phyloP scores from a whole-genome alignment of 2,888 invertebrate species.

The Apoda limacodes region DNA sequence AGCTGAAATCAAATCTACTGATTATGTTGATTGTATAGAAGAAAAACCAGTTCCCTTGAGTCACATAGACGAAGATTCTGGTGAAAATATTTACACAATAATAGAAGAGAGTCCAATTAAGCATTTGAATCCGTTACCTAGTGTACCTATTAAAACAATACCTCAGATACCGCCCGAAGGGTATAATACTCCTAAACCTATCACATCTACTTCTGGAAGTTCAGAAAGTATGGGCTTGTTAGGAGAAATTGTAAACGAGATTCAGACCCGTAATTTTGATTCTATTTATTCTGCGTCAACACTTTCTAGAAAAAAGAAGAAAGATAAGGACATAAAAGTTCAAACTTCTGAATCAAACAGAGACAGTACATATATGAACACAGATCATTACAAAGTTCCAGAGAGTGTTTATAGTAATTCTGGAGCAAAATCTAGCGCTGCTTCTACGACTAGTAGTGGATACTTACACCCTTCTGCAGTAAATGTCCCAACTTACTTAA shows the following conservation, averaged over 20 bases:
- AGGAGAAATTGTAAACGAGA: constrained; percentile 89
- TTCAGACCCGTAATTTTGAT: constrained; percentile 86
- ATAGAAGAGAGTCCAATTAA: constrained; percentile 82
- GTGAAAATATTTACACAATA: constrained; percentile 88
- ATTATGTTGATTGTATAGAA: constrained; percentile 85
- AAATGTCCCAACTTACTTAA: constrained; percentile 69
- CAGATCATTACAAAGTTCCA: constrained; percentile 69
- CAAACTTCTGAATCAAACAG: constrained; percentile 35
- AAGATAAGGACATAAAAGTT: constrained; percentile 33
- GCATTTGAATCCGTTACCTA: constrained; percentile 41
- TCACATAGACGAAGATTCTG: constrained; percentile 73
- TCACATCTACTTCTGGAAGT: constrained; percentile 60
- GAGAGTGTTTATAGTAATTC: constrained; percentile 75
- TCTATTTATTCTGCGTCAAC: constrained; percentile 88
- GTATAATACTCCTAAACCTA: constrained; percentile 56
- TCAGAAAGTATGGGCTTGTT: constrained; percentile 81
- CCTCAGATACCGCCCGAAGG: constrained; percentile 58
- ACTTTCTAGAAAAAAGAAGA: constrained; percentile 72
- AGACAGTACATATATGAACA: constrained; percentile 72
- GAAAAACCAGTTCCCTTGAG: constrained; percentile 72
- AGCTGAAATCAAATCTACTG: constrained; percentile 48
- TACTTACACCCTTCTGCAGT: constrained; percentile 80
- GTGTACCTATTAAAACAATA: constrained; percentile 34
- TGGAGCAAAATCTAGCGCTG: constrained; percentile 68
- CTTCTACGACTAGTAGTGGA: constrained; percentile 76